Base-by-base conservation (phyloP, 2,888 invertebrate genomes). In the Andrena chrysosceles region DNA sequence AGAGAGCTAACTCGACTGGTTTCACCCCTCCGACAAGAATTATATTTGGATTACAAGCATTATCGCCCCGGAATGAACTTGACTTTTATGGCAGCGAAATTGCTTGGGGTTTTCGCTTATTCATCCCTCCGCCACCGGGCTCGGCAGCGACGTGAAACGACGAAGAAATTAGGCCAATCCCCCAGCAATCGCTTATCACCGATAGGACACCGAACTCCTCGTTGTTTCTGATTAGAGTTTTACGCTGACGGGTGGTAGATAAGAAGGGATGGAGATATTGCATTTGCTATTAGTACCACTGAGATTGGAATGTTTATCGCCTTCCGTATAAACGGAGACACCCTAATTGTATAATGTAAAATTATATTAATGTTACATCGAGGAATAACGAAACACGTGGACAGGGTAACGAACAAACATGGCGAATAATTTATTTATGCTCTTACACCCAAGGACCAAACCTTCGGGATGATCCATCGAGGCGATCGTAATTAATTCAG, bases 31-130 rank as follows among this genome's bases (percentile, higher is more conserved):
- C 83, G 88, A 89, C 91, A 90, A 91, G 92, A 94, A 94, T 94
- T 93, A 93, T 93, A 94, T 93, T 93, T 91, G 93, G 93, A 94
- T 93, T 93, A 94, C 93, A 93, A 93, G 93, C 93, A 93, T 94
- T 94, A 93, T 93, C 93, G 91, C 92, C 91, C 90, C 84, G 89
- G 89, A 93, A 93, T 93, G 93, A 93, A 93, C 93, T 93, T 92
- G 93, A 94, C 93, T 94, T 93, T 93, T 93, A 93, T 93, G 92
- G 91, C 85, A 86, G 91, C 90, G 89, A 88, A 91, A 91, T 91
- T 90, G 90, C 87, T 87, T 87, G 81, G 89, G 89, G 91, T 90
- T 89, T 87, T 89, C 86, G 87, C 77, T 87, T 85, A 88, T 90
- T 86, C 85, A 78, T 87, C 85, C 85, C 78, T 84, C 76, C 54